These are phyloP conservation scores for Malurus leucopterus DNA, from an alignment of 2,797 vertebrate species.

Conservation along the genomic window DNA sequence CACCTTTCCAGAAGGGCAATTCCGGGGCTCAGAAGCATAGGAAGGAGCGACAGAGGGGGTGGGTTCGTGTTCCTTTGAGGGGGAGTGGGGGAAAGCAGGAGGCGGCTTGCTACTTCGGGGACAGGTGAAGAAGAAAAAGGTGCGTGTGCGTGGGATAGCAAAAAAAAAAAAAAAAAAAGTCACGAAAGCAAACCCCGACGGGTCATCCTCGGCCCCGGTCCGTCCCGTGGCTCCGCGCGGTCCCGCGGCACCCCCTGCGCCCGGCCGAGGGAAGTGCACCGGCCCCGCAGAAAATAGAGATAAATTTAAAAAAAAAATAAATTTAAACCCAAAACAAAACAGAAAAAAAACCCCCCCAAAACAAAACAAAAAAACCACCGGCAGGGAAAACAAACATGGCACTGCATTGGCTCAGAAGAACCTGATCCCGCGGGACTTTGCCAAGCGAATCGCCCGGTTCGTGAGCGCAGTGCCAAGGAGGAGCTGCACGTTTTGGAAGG, in stretches of 20 bases:
- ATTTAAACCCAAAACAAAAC: too few relatives aligned
- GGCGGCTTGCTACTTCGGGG: background rate
- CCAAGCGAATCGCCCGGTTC: rapidly evolving
- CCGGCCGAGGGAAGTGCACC: slow-evolving; percentile 10
- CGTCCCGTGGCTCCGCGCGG: background rate
- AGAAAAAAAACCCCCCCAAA: too few relatives aligned
- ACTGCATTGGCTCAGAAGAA: background rate
- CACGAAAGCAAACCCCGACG: background rate
- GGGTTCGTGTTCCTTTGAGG: background rate
- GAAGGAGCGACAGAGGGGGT: background rate
- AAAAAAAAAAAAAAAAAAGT: background rate
- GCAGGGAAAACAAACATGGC: background rate
- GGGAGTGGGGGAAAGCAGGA: background rate
- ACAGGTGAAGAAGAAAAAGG: background rate
- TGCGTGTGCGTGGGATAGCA: background rate
- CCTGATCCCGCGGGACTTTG: background rate
- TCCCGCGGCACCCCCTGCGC: slow-evolving; percentile 60
- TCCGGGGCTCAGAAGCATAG: background rate
- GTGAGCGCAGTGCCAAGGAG: too few relatives aligned
- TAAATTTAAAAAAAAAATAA: rapidly evolving
- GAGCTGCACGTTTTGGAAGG: background rate
- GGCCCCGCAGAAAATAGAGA: background rate
- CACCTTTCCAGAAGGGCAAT: background rate
- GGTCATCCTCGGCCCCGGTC: background rate
- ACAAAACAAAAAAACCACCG: too few relatives aligned